A percentile compares a stretch with the other conserved stretches of the same genome.
Evolutionary conservation across 2,113 vertebrate genomes (phyloP).

Genomic region (Cryptoleucopteryx plumbea): DNA sequence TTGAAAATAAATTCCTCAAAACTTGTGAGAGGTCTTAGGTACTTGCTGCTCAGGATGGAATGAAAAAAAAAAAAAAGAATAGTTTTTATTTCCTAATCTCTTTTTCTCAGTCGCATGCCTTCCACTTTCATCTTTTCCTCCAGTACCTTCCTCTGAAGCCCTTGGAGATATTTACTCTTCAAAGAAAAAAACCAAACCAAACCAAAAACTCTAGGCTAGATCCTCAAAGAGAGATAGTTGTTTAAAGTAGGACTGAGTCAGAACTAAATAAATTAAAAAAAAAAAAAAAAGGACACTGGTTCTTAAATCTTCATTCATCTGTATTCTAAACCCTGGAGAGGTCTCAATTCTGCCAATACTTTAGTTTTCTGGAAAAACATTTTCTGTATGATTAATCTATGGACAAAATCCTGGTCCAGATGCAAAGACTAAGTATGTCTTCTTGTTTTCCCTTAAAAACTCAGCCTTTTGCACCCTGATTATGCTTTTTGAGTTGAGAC

Average conservation of each 20-base stretch:
- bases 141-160: background rate
- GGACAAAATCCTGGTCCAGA: background rate
- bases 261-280: background rate
- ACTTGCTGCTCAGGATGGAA: background rate
- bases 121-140: background rate
- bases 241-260: background rate
- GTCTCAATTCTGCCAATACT: background rate
- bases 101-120: background rate
- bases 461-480: background rate
- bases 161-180: background rate
- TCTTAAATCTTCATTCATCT: background rate
- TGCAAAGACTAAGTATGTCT: background rate
- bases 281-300: too few species aligned
- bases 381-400: background rate
- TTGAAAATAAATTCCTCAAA: background rate
- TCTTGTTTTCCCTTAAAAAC: background rate
- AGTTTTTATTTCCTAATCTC: background rate
- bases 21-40: background rate
- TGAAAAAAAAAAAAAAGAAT: background rate
- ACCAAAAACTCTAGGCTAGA: background rate
- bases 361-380: background rate
- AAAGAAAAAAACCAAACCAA: background rate
- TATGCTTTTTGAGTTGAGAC: background rate
- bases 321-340: background rate
- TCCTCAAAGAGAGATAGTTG: background rate